These are phyloP conservation scores for Nycteola revayana DNA, from an alignment of 2,888 invertebrate species.

Conservation along the genomic window DNA sequence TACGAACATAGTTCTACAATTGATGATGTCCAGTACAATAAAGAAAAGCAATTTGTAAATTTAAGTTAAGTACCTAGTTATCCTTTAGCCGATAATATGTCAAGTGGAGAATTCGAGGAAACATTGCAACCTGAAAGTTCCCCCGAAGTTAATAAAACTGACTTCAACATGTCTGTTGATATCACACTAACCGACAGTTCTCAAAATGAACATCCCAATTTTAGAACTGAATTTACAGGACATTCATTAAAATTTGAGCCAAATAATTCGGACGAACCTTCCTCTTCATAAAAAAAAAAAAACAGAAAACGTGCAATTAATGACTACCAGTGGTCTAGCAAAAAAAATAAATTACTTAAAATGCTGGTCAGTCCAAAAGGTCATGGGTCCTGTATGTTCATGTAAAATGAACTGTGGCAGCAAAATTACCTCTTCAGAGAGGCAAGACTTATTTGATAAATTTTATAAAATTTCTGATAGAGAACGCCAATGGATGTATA, in stretches of 20 bases:
- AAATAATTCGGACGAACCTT: conserved; percentile 3
- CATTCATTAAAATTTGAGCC: conserved; percentile 3
- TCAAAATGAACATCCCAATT: conserved; percentile 3
- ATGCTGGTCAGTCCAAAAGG: conserved; percentile 11
- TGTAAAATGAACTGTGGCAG: conserved; percentile 11
- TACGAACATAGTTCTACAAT: neutral
- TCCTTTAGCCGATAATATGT: conserved; percentile 1
- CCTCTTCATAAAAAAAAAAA: conserved; percentile 1
- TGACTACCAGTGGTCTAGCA: conserved; percentile 4
- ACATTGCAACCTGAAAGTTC: conserved; percentile 4
- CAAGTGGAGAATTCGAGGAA: conserved; percentile 2
- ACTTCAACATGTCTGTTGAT: conserved; percentile 1
- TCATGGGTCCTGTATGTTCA: conserved; percentile 7
- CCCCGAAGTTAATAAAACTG: conserved; percentile 1
- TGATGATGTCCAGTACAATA: neutral
- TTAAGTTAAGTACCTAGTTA: neutral
- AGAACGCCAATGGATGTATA: conserved; percentile 19
- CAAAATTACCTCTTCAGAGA: conserved; percentile 5
- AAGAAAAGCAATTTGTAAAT: neutral
- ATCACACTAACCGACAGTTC: conserved; percentile 3
- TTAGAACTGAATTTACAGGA: conserved; percentile 4
- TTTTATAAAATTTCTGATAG: conserved; percentile 17
- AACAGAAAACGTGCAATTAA: conserved; percentile 3
- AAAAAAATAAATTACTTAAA: conserved; percentile 14
- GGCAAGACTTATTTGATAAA: conserved; percentile 9